phyloP scores from a whole-genome alignment of 2,113 vertebrate genomes.

The Phoenicopterus ruber region DNA sequence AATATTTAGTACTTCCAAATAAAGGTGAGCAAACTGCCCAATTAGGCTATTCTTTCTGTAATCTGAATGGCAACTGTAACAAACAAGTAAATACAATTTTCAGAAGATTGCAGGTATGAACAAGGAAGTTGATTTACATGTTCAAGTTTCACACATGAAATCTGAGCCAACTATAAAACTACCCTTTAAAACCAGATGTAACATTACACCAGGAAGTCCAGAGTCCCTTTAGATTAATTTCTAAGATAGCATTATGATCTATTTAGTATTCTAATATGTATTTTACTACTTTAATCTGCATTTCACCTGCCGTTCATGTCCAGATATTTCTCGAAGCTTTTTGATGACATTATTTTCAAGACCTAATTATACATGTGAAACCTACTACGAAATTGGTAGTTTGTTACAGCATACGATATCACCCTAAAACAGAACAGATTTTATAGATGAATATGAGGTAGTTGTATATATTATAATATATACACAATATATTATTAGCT shows the following conservation, averaged over 20 bases:
- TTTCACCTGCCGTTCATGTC: slow-evolving; percentile 11
- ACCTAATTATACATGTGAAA: background rate
- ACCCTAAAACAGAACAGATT: background rate
- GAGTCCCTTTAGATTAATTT: background rate
- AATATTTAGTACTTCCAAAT: background rate
- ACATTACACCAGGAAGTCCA: background rate
- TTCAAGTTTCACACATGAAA: background rate
- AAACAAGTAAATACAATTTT: background rate
- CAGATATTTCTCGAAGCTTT: slow-evolving; percentile 10
- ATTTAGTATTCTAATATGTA: background rate
- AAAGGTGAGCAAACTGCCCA: background rate
- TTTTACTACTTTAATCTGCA: slow-evolving; percentile 20
- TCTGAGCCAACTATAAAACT: background rate
- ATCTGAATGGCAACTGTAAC: background rate
- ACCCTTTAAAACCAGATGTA: background rate
- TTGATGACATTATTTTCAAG: background rate
- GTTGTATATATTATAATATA: background rate
- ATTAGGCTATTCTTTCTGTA: background rate
- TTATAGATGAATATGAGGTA: background rate
- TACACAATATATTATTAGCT: background rate
- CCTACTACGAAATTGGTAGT: background rate
- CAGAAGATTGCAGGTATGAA: background rate
- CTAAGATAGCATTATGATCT: background rate
- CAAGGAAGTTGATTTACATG: background rate
- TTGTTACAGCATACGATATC: background rate